Percentiles rank a stretch among this genome's conserved stretches.
These are phyloP conservation scores for Autographa pulchrina DNA, from an alignment of 2,888 invertebrate species.

Conservation along the genomic window DNA sequence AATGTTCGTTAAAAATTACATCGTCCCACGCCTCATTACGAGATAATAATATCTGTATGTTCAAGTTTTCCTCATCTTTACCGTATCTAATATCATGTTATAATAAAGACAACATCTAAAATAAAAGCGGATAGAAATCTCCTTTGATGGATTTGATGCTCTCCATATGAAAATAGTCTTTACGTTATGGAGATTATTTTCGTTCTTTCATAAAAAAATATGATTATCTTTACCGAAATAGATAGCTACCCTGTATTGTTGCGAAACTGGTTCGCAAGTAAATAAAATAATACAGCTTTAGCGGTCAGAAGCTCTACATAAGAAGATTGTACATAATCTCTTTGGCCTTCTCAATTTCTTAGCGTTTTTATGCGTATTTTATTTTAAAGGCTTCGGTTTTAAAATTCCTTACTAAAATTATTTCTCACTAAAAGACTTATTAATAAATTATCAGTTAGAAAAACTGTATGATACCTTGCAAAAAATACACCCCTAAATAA, in stretches of 20 bases:
- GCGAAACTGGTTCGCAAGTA: background rate
- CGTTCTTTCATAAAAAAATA: background rate
- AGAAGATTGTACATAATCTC: background rate
- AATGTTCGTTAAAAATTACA: constrained; percentile 61
- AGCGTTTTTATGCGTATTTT: background rate
- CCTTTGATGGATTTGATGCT: constrained; percentile 35
- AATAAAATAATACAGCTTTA: constrained; percentile 6
- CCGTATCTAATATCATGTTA: constrained; percentile 24
- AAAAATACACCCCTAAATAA: constrained; percentile 21
- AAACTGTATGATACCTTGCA: background rate
- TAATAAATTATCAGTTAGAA: background rate
- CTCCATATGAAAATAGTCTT: constrained; percentile 22
- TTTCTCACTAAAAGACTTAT: background rate
- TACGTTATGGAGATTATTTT: constrained; percentile 19
- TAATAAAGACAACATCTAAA: constrained; percentile 39
- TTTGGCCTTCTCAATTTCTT: too few species aligned
- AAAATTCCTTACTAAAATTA: too few species aligned
- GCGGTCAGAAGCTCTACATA: background rate
- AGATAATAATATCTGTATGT: constrained; percentile 42
- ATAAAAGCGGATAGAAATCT: constrained; percentile 39
- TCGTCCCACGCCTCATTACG: constrained; percentile 38
- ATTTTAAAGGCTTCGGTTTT: too few species aligned
- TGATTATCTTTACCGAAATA: constrained; percentile 3
- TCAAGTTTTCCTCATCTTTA: constrained; percentile 18
- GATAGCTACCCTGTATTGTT: background rate